phyloP scores from a whole-genome alignment of 1,140 invertebrate genomes.

The Euwallacea fornicatus region DNA sequence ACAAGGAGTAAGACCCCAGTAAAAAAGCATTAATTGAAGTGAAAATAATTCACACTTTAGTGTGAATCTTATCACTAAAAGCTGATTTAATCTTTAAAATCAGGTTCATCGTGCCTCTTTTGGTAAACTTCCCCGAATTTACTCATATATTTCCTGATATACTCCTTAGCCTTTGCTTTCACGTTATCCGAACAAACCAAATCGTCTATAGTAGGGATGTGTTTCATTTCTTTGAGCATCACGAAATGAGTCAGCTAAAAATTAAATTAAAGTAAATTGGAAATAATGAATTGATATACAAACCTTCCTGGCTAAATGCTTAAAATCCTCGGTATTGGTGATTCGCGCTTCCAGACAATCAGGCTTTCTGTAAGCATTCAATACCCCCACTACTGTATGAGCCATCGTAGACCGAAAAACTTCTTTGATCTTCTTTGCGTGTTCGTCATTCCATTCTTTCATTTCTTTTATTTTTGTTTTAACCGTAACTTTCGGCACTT shows the following conservation, averaged over 20 bases:
- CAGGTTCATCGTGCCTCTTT: conserved; percentile 53
- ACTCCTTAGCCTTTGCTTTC: conserved; percentile 90
- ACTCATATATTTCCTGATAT: conserved; percentile 94
- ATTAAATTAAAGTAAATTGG: too few species aligned
- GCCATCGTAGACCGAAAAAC: conserved; percentile 88
- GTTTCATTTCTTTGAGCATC: conserved; percentile 94
- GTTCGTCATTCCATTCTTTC: conserved; percentile 55
- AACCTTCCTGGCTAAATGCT: conserved; percentile 94
- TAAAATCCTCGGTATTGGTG: conserved; percentile 89
- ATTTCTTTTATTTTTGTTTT: conserved; percentile 51
- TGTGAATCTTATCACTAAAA: not conserved
- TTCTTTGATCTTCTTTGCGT: conserved; percentile 76
- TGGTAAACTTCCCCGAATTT: conserved; percentile 80
- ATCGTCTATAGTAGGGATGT: conserved; percentile 85
- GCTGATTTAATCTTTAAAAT: conserved; percentile 41
- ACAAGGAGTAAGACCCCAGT: too few species aligned
- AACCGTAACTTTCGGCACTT: conserved; percentile 35
- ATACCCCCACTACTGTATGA: conserved; percentile 82
- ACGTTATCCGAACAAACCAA: conserved; percentile 90
- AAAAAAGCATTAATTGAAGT: not conserved
- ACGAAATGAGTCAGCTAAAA: conserved; percentile 87
- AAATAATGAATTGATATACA: conserved; percentile 56
- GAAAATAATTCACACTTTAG: not conserved
- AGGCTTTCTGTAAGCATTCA: conserved; percentile 86
- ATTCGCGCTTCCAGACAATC: conserved; percentile 86